These are phyloP conservation scores for Trachelus stipa DNA, from an alignment of 2,888 invertebrate genomes.

Conservation along the genomic window DNA sequence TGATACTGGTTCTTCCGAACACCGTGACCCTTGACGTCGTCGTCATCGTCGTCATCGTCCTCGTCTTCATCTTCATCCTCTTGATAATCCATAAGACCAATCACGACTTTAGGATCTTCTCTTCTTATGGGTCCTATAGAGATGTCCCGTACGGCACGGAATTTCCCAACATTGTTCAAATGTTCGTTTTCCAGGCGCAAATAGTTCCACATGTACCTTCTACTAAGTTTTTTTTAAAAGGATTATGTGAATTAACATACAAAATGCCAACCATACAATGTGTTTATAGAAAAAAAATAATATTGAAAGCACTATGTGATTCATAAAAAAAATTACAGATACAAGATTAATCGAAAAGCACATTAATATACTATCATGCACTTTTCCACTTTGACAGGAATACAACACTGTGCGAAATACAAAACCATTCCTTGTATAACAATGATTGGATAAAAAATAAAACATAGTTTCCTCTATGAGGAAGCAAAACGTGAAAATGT, in stretches of 20 bases:
- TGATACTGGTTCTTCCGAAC: not conserved
- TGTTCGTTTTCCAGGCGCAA: conserved; percentile 81
- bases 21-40: not conserved
- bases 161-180: conserved; percentile 78
- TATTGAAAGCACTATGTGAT: not conserved
- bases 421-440: not conserved
- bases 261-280: not conserved
- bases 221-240: conserved; percentile 43
- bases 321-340: not conserved
- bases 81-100: conserved; percentile 14
- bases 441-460: not conserved
- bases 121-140: conserved; percentile 69
- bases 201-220: conserved; percentile 78
- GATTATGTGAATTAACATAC: not conserved
- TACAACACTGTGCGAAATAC: not conserved
- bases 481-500: not conserved
- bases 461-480: not conserved
- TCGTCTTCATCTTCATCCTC: conserved; percentile 15
- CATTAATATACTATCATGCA: not conserved
- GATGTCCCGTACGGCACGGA: conserved; percentile 78
- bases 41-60: conserved; percentile 12
- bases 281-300: not conserved
- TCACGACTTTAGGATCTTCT: conserved; percentile 8
- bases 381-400: not conserved
- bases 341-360: not conserved